These are phyloP conservation scores for Drosophila neocordata DNA, from an alignment of 1,140 invertebrate genomes.

Conservation along the genomic window DNA sequence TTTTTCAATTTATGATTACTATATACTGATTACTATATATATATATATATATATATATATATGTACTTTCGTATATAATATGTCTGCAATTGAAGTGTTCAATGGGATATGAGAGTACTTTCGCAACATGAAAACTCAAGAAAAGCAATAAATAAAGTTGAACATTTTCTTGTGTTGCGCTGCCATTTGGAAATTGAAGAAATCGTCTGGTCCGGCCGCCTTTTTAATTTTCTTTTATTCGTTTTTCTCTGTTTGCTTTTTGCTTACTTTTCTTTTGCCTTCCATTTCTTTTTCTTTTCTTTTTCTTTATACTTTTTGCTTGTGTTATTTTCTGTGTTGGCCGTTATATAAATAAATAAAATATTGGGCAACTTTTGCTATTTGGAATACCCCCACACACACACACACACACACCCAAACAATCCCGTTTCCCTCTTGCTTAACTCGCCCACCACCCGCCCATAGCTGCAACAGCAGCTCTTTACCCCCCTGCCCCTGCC, in stretches of 20 bases:
- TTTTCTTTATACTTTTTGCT: slow-evolving; percentile 2
- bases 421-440: too few species aligned
- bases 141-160: too few species aligned
- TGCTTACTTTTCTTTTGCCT: neutral
- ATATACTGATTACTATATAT: too few species aligned
- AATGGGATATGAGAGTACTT: too few species aligned
- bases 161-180: too few species aligned
- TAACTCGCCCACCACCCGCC: too few species aligned
- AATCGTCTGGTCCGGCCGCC: neutral
- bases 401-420: neutral
- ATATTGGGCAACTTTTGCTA: slow-evolving; percentile 22
- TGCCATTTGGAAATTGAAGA: neutral
- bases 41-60: too few species aligned
- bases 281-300: neutral
- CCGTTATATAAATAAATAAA: slow-evolving; percentile 26
- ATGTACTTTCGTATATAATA: too few species aligned
- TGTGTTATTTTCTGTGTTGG: slow-evolving; percentile 15
- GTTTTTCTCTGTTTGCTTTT: neutral
- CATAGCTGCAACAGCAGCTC: neutral
- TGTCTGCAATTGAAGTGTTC: too few species aligned
- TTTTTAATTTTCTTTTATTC: slow-evolving; percentile 7
- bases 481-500: neutral
- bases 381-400: neutral
- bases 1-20: too few species aligned
- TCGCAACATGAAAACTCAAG: too few species aligned